These are phyloP conservation scores for Machaerirhynchus nigripectus DNA, from an alignment of 2,113 vertebrate species.

Conservation along the genomic window DNA sequence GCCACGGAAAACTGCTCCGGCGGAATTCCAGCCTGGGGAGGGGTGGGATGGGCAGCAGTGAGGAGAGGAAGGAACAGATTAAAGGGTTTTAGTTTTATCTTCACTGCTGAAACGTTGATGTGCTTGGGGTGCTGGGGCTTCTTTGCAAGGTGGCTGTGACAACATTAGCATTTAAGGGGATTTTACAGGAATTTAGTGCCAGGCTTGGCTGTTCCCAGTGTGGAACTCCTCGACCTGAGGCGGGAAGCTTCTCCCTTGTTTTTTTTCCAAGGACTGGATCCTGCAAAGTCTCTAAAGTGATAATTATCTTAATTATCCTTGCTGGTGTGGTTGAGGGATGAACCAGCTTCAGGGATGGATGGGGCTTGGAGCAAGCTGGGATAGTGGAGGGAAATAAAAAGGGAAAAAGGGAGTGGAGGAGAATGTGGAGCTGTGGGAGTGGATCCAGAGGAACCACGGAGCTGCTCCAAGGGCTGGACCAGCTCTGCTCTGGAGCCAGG, in stretches of 20 bases:
- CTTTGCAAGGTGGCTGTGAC: not conserved
- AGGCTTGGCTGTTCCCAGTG: not conserved
- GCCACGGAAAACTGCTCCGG: not conserved
- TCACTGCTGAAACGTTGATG: not conserved
- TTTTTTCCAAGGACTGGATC: not conserved
- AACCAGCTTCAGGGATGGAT: not conserved
- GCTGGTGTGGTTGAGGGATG: not conserved
- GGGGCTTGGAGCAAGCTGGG: not conserved
- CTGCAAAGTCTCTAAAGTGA: not conserved
- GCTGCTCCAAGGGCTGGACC: not conserved
- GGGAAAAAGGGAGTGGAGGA: not conserved
- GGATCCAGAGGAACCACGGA: not conserved
- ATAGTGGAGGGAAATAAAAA: not conserved
- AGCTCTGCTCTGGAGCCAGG: not conserved
- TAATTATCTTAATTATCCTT: not conserved
- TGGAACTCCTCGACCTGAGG: not conserved
- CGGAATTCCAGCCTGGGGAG: not conserved
- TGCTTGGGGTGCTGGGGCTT: not conserved
- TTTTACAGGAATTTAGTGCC: not conserved
- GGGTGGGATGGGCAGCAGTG: not conserved
- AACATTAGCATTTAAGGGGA: not conserved
- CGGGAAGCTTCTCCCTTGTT: not conserved
- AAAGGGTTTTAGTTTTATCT: conserved; percentile 28
- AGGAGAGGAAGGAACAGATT: not conserved
- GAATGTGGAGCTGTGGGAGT: not conserved